Conservation (phyloP, 2,797 vertebrate species). For the Sarcophilus harrisii region DNA sequence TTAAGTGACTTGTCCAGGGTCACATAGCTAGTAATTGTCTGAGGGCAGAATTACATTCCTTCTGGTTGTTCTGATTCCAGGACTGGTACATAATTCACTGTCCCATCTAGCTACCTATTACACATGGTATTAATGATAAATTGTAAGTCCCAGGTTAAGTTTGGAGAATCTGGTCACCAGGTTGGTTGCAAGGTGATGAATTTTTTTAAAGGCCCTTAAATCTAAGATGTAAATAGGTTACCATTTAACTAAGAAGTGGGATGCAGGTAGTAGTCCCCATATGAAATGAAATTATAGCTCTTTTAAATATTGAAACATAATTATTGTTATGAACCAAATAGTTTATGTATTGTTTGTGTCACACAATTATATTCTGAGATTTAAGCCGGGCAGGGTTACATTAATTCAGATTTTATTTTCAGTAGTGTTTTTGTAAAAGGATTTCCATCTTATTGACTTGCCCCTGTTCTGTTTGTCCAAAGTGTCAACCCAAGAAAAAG, state of each 20-base stretch:
- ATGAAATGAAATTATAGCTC: background rate
- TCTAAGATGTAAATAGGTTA: background rate
- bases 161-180: background rate
- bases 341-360: background rate
- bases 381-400: background rate
- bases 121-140: background rate
- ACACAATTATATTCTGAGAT: background rate
- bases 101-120: background rate
- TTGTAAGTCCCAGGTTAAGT: background rate
- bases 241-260: background rate
- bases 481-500: conserved; percentile 87
- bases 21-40: background rate
- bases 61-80: background rate
- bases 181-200: background rate
- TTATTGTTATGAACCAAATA: conserved; percentile 31
- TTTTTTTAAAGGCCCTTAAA: background rate
- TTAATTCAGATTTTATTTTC: conserved; percentile 37
- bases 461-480: conserved; percentile 80
- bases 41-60: background rate
- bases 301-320: background rate
- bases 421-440: conserved; percentile 47
- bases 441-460: conserved; percentile 78
- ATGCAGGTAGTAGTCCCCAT: background rate
- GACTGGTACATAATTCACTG: background rate
- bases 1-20: background rate